Conservation (phyloP, 2,113 vertebrate genomes). For the Atlantisia rogersi region DNA sequence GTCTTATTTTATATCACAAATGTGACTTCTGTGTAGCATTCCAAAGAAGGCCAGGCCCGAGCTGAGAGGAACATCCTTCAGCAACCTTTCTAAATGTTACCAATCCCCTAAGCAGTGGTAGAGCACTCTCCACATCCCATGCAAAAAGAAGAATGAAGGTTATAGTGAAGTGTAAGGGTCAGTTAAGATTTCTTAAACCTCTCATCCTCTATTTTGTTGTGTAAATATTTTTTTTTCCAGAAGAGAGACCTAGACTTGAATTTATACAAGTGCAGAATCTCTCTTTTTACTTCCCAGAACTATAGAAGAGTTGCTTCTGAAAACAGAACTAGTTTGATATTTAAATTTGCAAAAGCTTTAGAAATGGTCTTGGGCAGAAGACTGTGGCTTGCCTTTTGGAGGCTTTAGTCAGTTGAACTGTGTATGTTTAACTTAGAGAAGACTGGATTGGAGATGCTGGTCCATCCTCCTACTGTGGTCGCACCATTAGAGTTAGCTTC, state of each 20-base stretch:
- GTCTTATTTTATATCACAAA: neutral
- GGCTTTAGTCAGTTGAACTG: neutral
- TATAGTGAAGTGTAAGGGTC: neutral
- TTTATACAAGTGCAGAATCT: neutral
- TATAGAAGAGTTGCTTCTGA: neutral
- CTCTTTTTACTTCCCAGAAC: neutral
- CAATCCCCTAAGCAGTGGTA: neutral
- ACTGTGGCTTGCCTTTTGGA: neutral
- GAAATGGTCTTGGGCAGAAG: neutral
- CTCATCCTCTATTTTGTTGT: neutral
- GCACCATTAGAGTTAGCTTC: neutral
- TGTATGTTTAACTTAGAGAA: neutral
- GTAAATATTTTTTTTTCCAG: neutral
- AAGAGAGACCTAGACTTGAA: neutral
- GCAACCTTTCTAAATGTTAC: neutral
- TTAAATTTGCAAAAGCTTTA: neutral
- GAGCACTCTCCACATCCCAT: neutral
- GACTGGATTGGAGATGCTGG: neutral
- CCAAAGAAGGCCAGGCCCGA: neutral
- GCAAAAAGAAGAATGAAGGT: neutral
- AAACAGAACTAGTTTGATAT: neutral
- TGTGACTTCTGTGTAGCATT: neutral
- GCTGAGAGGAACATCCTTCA: neutral
- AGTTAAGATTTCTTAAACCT: neutral
- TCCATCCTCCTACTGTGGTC: neutral